phyloP scores from a whole-genome alignment of 2,797 vertebrate species.

The Holocentrus rufus region DNA sequence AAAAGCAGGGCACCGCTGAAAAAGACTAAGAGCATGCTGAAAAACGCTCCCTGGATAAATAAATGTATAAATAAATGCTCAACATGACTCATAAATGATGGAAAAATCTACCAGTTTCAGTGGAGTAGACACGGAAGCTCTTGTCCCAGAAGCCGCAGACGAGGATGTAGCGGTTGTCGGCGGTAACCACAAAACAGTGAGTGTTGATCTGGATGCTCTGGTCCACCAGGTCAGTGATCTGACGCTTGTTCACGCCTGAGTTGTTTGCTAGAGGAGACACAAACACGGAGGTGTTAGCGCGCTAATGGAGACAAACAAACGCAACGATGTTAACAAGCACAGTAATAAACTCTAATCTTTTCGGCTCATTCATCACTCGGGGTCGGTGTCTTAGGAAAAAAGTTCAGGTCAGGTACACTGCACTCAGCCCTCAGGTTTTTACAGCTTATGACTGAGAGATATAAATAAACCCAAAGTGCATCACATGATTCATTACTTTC shows the following conservation, averaged over 20 bases:
- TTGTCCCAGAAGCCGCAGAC: slow-evolving; percentile 99
- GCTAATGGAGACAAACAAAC: slow-evolving; percentile 1
- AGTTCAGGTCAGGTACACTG: not conserved
- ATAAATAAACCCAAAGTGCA: slow-evolving; percentile 1
- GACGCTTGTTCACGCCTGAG: slow-evolving; percentile 95
- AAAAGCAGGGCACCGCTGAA: too few relatives aligned
- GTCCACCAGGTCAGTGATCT: slow-evolving; percentile 99
- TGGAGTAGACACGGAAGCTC: slow-evolving; percentile 98
- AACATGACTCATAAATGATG: not conserved
- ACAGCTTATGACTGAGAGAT: not conserved
- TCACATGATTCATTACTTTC: slow-evolving; percentile 1
- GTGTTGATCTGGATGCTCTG: slow-evolving; percentile 99
- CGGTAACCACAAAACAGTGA: slow-evolving; percentile 99
- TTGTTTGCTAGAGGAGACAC: slow-evolving; percentile 87
- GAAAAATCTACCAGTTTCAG: slow-evolving; percentile 91
- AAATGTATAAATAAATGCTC: not conserved
- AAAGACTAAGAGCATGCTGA: too few relatives aligned
- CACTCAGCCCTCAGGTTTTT: not conserved
- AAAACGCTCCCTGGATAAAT: too few relatives aligned
- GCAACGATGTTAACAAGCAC: not conserved
- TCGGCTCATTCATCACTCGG: not conserved
- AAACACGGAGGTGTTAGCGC: not conserved
- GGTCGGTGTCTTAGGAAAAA: not conserved
- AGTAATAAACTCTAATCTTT: not conserved
- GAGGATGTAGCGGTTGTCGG: slow-evolving; percentile 98